These are phyloP conservation scores for Capitella teleta DNA, from an alignment of 1,140 invertebrate species.

Conservation along the genomic window DNA sequence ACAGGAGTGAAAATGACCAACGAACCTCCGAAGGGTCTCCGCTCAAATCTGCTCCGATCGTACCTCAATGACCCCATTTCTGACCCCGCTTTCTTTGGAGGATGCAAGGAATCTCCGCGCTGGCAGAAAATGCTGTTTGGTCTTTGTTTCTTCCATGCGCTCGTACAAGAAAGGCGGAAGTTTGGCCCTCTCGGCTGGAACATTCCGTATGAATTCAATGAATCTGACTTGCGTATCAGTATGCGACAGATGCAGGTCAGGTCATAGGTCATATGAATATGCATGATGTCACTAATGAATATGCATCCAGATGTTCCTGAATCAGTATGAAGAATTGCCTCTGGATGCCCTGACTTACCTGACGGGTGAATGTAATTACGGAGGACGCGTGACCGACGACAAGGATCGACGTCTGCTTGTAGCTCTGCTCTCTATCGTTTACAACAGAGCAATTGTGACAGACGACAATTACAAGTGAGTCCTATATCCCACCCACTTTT, in stretches of 20 bases:
- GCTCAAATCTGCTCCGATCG: slow-evolving; percentile 38
- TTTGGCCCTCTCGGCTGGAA: slow-evolving; percentile 45
- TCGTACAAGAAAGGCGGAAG: slow-evolving; percentile 43
- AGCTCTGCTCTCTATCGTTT: slow-evolving; percentile 35
- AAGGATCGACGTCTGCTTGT: slow-evolving; percentile 39
- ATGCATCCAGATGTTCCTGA: slow-evolving; percentile 37
- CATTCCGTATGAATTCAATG: slow-evolving; percentile 45
- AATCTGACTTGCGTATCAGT: slow-evolving; percentile 42
- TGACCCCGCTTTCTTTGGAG: slow-evolving; percentile 33
- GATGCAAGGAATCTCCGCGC: slow-evolving; percentile 26
- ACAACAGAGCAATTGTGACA: slow-evolving; percentile 25
- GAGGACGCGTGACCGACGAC: slow-evolving; percentile 46
- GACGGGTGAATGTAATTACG: slow-evolving; percentile 91
- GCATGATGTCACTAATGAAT: neutral
- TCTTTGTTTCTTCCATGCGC: slow-evolving; percentile 42
- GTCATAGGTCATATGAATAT: slow-evolving; percentile 12
- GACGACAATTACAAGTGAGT: slow-evolving; percentile 38
- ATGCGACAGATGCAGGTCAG: slow-evolving; percentile 44
- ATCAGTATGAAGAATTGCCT: slow-evolving; percentile 42
- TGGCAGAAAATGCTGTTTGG: slow-evolving; percentile 44
- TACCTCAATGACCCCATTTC: slow-evolving; percentile 43
- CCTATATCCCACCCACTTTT: neutral
- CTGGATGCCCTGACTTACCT: slow-evolving; percentile 40
- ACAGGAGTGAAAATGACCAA: slow-evolving; percentile 45
- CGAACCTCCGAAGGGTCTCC: slow-evolving; percentile 43